Percentiles rank a stretch among this genome's conserved stretches.
These are phyloP conservation scores for Celastrina argiolus DNA, from an alignment of 2,888 invertebrate species.

Conservation along the genomic window DNA sequence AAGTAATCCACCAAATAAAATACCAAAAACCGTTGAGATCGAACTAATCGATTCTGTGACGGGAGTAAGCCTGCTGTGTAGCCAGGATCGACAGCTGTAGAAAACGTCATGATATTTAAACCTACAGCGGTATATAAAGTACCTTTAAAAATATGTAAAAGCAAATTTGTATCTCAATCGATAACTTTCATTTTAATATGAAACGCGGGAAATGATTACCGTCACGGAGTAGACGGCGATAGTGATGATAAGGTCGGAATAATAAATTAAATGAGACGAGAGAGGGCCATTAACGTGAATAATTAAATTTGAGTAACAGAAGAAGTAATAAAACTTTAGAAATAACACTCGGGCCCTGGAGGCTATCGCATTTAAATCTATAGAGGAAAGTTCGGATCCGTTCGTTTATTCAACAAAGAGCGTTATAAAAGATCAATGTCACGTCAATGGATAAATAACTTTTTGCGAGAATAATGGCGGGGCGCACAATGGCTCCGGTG, in stretches of 20 bases:
- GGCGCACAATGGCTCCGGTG: constrained; percentile 13
- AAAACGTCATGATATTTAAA: too few species aligned
- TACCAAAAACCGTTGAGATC: too few species aligned
- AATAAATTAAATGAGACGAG: constrained; percentile 14
- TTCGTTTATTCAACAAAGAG: constrained; percentile 16
- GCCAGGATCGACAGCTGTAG: too few species aligned
- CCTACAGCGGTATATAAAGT: too few species aligned
- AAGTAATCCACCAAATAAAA: too few species aligned
- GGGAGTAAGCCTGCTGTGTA: too few species aligned
- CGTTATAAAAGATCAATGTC: constrained; percentile 21
- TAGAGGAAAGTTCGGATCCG: constrained; percentile 13
- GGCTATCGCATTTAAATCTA: constrained; percentile 16
- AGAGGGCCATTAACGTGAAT: not conserved
- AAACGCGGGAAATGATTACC: not conserved
- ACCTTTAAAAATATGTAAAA: too few species aligned
- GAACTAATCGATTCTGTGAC: too few species aligned
- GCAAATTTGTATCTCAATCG: not conserved
- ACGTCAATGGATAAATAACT: constrained; percentile 21
- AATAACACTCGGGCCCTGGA: not conserved
- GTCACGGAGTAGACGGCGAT: constrained; percentile 2
- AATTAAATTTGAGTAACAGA: constrained; percentile 17
- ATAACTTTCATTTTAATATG: not conserved
- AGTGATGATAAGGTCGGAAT: constrained; percentile 8
- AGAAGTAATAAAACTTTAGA: constrained; percentile 16
- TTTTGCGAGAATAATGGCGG: constrained; percentile 18